Conservation (phyloP, 2,113 vertebrate genomes). For the Candoia aspera region DNA sequence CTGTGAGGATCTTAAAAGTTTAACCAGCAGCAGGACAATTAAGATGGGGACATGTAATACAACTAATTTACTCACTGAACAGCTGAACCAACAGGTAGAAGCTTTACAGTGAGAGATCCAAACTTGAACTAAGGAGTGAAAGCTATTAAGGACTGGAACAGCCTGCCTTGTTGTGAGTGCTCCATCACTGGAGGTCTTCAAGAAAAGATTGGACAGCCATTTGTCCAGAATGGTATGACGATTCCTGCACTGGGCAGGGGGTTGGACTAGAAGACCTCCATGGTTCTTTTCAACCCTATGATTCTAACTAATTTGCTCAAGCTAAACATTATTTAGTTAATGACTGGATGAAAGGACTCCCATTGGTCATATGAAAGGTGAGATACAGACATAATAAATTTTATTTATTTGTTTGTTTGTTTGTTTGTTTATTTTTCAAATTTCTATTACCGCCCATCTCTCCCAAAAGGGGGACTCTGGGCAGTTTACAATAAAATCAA, state of each 20-base stretch:
- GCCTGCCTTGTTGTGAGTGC: neutral
- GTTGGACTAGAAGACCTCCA: neutral
- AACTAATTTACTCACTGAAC: neutral
- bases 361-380: neutral
- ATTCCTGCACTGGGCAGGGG: neutral
- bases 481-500: too few relatives aligned
- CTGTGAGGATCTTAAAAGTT: neutral
- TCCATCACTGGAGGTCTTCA: neutral
- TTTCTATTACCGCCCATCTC: too few relatives aligned
- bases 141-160: neutral
- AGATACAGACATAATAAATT: neutral
- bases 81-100: neutral
- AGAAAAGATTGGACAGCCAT: neutral
- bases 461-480: too few relatives aligned
- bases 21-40: neutral
- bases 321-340: neutral
- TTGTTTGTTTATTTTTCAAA: too few relatives aligned
- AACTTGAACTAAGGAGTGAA: neutral
- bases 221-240: neutral
- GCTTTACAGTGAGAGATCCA: neutral
- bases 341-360: neutral
- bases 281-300: neutral
- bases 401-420: too few relatives aligned
- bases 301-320: neutral
- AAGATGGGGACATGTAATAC: neutral